Evolutionary conservation across 1,140 invertebrate genomes (phyloP), one percentile per base, ranked within the genome.

Genomic region (Zaprionus ornatus): DNA sequence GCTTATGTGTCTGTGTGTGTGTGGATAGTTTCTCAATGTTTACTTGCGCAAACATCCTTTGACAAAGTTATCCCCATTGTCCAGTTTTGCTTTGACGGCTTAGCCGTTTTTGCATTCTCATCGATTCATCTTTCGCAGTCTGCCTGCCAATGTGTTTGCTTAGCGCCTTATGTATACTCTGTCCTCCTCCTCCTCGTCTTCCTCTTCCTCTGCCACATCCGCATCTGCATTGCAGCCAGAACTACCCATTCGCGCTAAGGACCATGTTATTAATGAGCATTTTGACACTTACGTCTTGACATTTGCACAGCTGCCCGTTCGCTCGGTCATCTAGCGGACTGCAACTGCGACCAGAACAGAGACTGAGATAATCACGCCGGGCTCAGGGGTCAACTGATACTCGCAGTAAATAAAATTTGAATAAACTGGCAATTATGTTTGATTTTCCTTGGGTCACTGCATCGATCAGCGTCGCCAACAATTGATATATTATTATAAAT

Each of bases 251-350:
- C 32, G 67, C 69, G 63, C 66, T 80, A 88, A 87, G 80, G 80
- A 87, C 64, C 61, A 63, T 66, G 87, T 91, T 88, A 91, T 91
- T 91, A 91, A 91, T 91, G 90, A 91, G 82, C 82, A 88, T 91
- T 91, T 91, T 91, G 90, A 91, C 90, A 91, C 90, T 84, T 88
- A 88, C 83, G 79, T 80, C 81, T 88, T 88, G 84, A 91, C 86
- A 88, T 91, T 91, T 91, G 83, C 81, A 88, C 90, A 91, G 90
- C 90, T 91, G 88, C 62, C 72, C 79, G 81, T 83, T 76, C 83
- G 84, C 81, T 84, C 54, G 84, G 78, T 55, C 73, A 87, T 68
- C 70, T 37, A 37, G 12, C n/a, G 40, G n/a, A 45, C n/a, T 45
- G 40, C 40, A 45, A 45, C 40, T 45, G 40, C n/a, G 37, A 15